A percentile compares a stretch with the other conserved stretches of the same genome.
These are phyloP conservation scores for Pristionchus fissidentatus DNA, from an alignment of 2,888 invertebrate species.

Conservation along the genomic window DNA sequence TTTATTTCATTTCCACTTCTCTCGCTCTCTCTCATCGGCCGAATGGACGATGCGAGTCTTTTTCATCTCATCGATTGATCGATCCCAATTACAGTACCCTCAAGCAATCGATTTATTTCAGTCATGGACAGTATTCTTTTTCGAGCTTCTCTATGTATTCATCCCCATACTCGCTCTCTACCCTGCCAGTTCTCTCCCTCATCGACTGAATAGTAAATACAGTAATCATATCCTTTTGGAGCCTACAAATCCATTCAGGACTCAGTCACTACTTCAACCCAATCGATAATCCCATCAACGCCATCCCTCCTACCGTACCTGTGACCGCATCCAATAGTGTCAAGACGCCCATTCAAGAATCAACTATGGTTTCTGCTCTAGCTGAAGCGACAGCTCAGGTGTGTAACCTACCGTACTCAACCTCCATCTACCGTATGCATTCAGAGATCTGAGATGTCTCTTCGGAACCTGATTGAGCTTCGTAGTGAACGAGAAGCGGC, in stretches of 20 bases:
- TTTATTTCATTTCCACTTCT: background rate
- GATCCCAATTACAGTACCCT: background rate
- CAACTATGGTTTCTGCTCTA: background rate
- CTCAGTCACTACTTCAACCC: slow-evolving; percentile 39
- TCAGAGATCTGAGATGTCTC: no score
- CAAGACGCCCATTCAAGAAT: background rate
- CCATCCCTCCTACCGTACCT: slow-evolving; percentile 32
- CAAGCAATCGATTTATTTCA: background rate
- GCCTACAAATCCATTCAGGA: slow-evolving; percentile 2
- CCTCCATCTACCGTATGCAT: background rate
- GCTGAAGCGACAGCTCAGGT: background rate
- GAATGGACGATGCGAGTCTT: slow-evolving; percentile 19
- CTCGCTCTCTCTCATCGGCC: background rate
- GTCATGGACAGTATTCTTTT: background rate
- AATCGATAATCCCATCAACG: slow-evolving; percentile 30
- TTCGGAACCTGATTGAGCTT: background rate
- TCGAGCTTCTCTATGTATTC: slow-evolving; percentile 34
- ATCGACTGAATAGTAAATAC: slow-evolving; percentile 20
- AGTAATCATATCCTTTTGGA: background rate
- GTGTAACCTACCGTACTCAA: background rate
- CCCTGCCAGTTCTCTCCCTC: slow-evolving; percentile 13
- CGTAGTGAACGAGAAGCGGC: background rate
- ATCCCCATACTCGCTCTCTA: slow-evolving; percentile 34
- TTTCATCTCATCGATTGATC: background rate
- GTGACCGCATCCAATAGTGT: background rate